Conservation (phyloP, 1,140 invertebrate species). For the Rhopalosiphum padi region DNA sequence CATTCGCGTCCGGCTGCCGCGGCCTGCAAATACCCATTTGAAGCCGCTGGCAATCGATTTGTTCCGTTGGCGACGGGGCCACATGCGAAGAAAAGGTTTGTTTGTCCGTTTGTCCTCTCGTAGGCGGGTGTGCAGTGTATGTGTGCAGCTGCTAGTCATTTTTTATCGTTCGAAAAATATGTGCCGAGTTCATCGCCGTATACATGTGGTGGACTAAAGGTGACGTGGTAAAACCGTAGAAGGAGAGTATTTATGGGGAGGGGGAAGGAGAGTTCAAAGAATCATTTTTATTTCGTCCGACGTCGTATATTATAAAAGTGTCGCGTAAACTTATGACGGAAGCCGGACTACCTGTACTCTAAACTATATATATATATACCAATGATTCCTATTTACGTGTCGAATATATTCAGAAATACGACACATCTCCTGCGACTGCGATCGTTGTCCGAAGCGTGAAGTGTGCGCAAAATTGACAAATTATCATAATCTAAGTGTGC, state of each 20-base stretch:
- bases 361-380: background rate
- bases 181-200: slow-evolving; percentile 16
- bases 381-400: background rate
- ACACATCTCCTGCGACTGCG: background rate
- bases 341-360: background rate
- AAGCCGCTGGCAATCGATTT: slow-evolving; percentile 40
- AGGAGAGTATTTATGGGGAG: background rate
- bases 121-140: background rate
- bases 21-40: slow-evolving; percentile 4
- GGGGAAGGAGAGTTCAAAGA: background rate
- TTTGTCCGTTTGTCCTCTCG: slow-evolving; percentile 34
- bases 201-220: background rate
- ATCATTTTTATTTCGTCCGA: background rate
- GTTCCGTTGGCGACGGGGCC: slow-evolving; percentile 10
- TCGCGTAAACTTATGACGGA: background rate
- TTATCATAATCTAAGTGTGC: background rate
- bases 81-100: slow-evolving; percentile 50
- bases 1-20: slow-evolving; percentile 43
- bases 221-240: background rate
- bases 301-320: background rate
- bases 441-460: background rate
- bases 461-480: background rate
- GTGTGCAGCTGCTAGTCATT: slow-evolving; percentile 28
- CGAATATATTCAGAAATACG: background rate
- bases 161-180: slow-evolving; percentile 42